These are phyloP conservation scores for Adelognathus sp. DNA, from an alignment of 2,888 invertebrate genomes.

Conservation along the genomic window DNA sequence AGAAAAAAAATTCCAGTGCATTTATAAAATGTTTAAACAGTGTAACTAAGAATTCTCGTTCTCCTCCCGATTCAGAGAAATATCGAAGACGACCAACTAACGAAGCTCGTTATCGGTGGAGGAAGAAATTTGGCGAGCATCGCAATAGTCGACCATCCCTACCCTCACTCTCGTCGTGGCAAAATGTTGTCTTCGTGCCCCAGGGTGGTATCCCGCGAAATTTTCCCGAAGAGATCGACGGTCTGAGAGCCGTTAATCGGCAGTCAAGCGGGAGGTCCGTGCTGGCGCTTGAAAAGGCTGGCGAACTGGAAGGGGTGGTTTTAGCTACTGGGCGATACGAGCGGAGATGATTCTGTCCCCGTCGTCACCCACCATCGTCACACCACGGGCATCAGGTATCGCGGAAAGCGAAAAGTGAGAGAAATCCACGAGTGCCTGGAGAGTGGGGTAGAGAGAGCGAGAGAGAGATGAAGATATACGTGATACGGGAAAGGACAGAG, in stretches of 20 bases:
- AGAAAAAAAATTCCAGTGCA: not conserved
- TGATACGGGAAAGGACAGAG: not conserved
- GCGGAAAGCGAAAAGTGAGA: conserved; percentile 19
- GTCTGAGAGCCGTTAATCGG: conserved; percentile 60
- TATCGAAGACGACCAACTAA: conserved; percentile 42
- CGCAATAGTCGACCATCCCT: not conserved
- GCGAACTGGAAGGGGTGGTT: not conserved
- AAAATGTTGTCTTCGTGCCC: conserved; percentile 10
- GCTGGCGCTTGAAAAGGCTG: conserved; percentile 32
- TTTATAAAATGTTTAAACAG: not conserved
- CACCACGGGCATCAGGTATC: conserved; percentile 25
- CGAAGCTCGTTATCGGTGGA: conserved; percentile 56
- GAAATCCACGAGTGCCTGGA: not conserved
- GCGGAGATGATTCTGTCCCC: conserved; percentile 39
- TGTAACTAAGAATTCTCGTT: not conserved
- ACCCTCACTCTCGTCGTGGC: not conserved
- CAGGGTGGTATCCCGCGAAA: conserved; percentile 7
- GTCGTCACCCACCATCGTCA: conserved; percentile 35
- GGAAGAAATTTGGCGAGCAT: conserved; percentile 28
- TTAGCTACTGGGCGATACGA: not conserved
- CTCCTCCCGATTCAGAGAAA: conserved; percentile 15
- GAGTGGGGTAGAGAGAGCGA: not conserved
- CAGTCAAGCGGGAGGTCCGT: conserved; percentile 54
- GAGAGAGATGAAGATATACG: not conserved
- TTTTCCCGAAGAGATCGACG: conserved; percentile 32